Evolutionary conservation across 2,113 vertebrate species (phyloP).

Genomic region (Aphyosemion australe): DNA sequence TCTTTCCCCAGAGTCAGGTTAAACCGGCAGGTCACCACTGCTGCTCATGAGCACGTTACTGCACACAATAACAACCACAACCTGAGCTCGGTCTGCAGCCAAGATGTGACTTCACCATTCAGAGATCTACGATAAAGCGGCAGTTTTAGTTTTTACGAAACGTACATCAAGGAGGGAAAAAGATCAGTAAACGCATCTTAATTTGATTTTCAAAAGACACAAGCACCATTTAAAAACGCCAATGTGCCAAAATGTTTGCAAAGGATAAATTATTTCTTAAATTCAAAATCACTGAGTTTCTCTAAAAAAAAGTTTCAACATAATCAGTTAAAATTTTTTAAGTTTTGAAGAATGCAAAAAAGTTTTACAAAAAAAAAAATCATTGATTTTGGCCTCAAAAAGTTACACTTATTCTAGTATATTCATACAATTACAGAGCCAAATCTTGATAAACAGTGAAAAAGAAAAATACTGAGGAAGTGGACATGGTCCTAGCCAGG

Average conservation of each 20-base stretch:
- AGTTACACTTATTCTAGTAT: conserved; percentile 21
- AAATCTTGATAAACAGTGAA: conserved; percentile 8
- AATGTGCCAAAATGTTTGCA: conserved; percentile 23
- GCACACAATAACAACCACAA: conserved; percentile 5
- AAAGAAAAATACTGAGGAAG: conserved; percentile 48
- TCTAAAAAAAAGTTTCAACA: conserved; percentile 10
- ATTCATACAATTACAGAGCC: conserved; percentile 13
- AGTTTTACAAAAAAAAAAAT: conserved; percentile 18
- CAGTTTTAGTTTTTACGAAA: neutral
- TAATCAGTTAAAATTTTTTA: conserved; percentile 30
- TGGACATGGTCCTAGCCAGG: conserved; percentile 57
- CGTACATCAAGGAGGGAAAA: conserved; percentile 10
- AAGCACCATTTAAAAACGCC: conserved; percentile 32
- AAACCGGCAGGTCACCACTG: neutral
- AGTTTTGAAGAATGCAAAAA: too few species aligned
- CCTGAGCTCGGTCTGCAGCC: too few species aligned
- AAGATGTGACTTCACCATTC: conserved; percentile 13
- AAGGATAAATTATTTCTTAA: conserved; percentile 12
- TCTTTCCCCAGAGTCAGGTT: neutral
- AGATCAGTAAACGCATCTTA: neutral
- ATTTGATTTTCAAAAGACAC: conserved; percentile 18
- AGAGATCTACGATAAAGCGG: conserved; percentile 32
- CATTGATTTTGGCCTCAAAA: conserved; percentile 28
- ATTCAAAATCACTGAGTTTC: neutral
- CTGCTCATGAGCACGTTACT: conserved; percentile 10